phyloP scores from a whole-genome alignment of 2,113 vertebrate genomes.

The Strigops habroptila region DNA sequence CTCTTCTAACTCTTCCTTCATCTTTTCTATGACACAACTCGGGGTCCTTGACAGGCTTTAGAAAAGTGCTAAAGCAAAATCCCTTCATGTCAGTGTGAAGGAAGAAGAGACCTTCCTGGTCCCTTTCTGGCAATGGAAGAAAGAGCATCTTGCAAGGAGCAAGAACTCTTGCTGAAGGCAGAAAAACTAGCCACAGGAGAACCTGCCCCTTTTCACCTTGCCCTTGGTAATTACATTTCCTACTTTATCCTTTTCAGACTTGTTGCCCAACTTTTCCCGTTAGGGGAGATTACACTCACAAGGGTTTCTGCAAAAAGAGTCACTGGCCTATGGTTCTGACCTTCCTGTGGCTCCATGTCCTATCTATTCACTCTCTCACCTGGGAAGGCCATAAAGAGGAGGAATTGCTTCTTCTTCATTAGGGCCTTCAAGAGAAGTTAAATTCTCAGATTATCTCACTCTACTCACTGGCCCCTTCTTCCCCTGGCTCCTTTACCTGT shows the following conservation, averaged over 20 bases:
- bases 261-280: neutral
- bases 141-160: neutral
- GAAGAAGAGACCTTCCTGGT: neutral
- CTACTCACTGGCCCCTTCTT: neutral
- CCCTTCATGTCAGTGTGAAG: neutral
- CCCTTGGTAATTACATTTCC: neutral
- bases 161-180: neutral
- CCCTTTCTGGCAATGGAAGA: neutral
- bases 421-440: neutral
- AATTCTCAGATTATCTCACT: neutral
- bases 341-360: neutral
- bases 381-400: neutral
- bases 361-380: too few species aligned
- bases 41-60: neutral
- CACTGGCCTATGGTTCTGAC: neutral
- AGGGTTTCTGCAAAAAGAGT: neutral
- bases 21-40: neutral
- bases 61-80: neutral
- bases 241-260: neutral
- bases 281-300: neutral
- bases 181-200: neutral
- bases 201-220: neutral
- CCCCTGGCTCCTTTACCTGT: neutral
- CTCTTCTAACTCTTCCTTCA: neutral
- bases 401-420: neutral